Evolutionary conservation across 2,888 invertebrate genomes (phyloP), one percentile per base, ranked within the genome.

Genomic region (Eulithis prunata): DNA sequence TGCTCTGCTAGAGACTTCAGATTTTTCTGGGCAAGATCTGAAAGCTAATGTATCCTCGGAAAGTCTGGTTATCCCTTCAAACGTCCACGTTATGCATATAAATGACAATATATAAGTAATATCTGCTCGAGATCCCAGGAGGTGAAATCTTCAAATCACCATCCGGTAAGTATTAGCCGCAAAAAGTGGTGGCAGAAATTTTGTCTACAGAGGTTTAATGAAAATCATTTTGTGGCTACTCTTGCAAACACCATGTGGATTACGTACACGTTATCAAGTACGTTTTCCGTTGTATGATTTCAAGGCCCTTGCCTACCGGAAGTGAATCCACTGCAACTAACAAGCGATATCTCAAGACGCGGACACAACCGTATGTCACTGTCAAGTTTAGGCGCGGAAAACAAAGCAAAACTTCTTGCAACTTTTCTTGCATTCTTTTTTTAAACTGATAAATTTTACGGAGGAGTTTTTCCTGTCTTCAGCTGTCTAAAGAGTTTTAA

Each of bases 131-230:
- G 32, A 3, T 32, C 6, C 41, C 41, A 41, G 41, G 5, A 41
- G 8, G 41, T 41, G 5, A 4, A 32, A 8, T 14, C 8, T 8
- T 47, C 14, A 47, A 14, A 81, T 41, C 41, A 8, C 41, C 8
- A 41, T 41, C 41, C 67, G 89, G 89, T 90, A 76, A 78, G 70
- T 79, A 74, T 64, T 73, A n/a, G n/a, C 77, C 81, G 81, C 21
- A 11, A 21, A 47, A 47, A 14, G 8, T 47, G 47, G 0, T 8
- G 10, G 14, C 3, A 14, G 41, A 41, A 41, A 41, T 10, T 41
- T 11, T 41, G 10, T 41, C 32, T 32, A 14, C 13, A 47, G 14
- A 47, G 49, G 49, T 49, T 4, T 11, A 49, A 49, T 11, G 49
- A 41, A 8, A 41, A 41, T 8, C 8, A 8, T 6, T 10, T 41